Evolutionary conservation across 2,113 vertebrate species (phyloP).

Genomic region (Sinocyclocheilus rhinocerous): DNA sequence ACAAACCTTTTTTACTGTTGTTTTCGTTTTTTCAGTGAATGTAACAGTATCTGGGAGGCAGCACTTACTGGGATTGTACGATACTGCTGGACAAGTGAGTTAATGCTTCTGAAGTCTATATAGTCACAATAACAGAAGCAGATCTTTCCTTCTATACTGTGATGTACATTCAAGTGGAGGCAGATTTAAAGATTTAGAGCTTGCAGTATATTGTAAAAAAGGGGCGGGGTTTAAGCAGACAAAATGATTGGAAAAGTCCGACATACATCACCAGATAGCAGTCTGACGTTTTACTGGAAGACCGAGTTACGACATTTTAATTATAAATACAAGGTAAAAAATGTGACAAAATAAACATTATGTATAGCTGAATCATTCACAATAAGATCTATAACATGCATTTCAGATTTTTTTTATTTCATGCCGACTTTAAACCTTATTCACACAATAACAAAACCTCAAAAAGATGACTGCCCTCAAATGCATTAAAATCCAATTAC

Average conservation of each 20-base stretch:
- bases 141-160: neutral
- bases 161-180: no score
- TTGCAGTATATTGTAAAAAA: no score
- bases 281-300: neutral
- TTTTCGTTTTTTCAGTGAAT: constrained; percentile 75
- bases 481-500: neutral
- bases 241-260: neutral
- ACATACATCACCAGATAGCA: neutral
- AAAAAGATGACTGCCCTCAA: neutral
- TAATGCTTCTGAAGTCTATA: neutral
- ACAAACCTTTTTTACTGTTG: constrained; percentile 20
- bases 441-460: neutral
- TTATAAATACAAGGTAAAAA: neutral
- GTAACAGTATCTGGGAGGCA: constrained; percentile 87
- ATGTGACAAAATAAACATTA: neutral
- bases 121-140: neutral
- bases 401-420: neutral
- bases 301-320: neutral
- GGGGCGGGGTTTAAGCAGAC: no score
- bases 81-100: constrained; percentile 88
- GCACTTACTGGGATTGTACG: constrained; percentile 86
- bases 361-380: neutral
- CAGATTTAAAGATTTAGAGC: no score
- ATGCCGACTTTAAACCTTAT: neutral
- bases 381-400: neutral